A percentile compares a stretch with the other conserved stretches of the same genome.
phyloP scores from a whole-genome alignment of 2,797 vertebrate genomes.

The Acrossocheilus wenchowensis region DNA sequence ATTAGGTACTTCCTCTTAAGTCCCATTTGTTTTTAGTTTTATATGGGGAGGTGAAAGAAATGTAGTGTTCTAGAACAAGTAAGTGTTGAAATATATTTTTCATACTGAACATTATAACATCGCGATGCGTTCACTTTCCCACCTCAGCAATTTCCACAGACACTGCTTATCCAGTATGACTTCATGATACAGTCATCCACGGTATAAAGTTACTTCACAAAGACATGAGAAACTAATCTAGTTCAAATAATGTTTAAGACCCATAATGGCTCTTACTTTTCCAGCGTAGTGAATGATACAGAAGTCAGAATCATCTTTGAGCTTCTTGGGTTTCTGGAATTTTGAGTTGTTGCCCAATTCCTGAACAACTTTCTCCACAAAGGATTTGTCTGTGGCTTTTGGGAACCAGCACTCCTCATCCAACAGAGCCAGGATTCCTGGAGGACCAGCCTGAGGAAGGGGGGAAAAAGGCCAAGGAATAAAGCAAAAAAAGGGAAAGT shows the following conservation, averaged over 20 bases:
- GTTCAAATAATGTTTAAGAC: neutral
- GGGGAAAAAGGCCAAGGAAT: neutral
- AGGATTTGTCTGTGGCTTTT: constrained; percentile 88
- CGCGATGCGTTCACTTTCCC: neutral
- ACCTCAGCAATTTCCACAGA: neutral
- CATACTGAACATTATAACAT: neutral
- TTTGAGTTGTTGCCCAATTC: constrained; percentile 88
- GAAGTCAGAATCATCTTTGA: constrained; percentile 89
- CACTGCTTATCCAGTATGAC: neutral
- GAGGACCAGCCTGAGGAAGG: constrained; percentile 80
- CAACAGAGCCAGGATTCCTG: constrained; percentile 84
- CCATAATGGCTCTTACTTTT: constrained; percentile 72
- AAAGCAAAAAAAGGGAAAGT: neutral
- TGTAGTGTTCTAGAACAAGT: neutral
- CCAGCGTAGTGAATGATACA: constrained; percentile 89
- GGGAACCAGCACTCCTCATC: constrained; percentile 92
- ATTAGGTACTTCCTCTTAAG: neutral
- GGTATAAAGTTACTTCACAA: neutral
- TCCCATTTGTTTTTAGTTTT: neutral
- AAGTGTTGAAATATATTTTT: neutral
- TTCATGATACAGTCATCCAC: neutral
- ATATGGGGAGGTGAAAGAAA: neutral
- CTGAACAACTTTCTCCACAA: constrained; percentile 87
- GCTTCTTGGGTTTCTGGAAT: constrained; percentile 86
- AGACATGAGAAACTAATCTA: neutral